A percentile compares a stretch with the other conserved stretches of the same genome.
phyloP scores from a whole-genome alignment of 1,140 invertebrate genomes.

The Euschistus heros region DNA sequence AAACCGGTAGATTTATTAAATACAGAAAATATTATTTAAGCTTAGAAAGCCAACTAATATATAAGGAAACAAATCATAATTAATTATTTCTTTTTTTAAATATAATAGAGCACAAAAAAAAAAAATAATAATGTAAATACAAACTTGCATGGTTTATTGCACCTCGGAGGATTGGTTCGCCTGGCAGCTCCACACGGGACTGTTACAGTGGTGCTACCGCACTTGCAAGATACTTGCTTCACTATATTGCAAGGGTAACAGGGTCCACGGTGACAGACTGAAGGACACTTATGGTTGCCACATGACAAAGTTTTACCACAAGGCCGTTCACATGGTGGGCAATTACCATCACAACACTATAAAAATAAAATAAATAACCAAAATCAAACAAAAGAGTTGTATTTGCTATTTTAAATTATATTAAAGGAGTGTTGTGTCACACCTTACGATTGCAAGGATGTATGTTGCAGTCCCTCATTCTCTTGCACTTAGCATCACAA shows the following conservation, averaged over 20 bases:
- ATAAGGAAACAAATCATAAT: too few relatives aligned
- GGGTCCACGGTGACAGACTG: slow-evolving; percentile 73
- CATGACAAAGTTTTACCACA: slow-evolving; percentile 75
- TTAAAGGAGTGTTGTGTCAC: too few relatives aligned
- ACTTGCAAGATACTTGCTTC: slow-evolving; percentile 68
- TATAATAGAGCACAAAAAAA: neutral
- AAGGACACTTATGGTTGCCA: slow-evolving; percentile 79
- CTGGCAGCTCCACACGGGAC: slow-evolving; percentile 79
- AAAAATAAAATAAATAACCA: slow-evolving; percentile 21
- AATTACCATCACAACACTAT: slow-evolving; percentile 72
- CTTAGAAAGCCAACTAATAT: too few relatives aligned
- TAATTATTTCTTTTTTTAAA: neutral
- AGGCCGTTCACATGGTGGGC: slow-evolving; percentile 75
- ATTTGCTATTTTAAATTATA: neutral
- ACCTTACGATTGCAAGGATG: slow-evolving; percentile 82
- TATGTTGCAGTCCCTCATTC: slow-evolving; percentile 66
- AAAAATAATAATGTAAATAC: neutral
- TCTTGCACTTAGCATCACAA: slow-evolving; percentile 83
- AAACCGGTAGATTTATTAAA: too few relatives aligned
- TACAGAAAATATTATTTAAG: too few relatives aligned
- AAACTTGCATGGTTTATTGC: slow-evolving; percentile 56
- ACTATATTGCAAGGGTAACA: slow-evolving; percentile 82
- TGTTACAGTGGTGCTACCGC: slow-evolving; percentile 63
- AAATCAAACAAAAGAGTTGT: neutral
- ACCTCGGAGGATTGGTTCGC: slow-evolving; percentile 64